These are phyloP conservation scores for Acleris literana DNA, from an alignment of 2,888 invertebrate species.

Conservation along the genomic window DNA sequence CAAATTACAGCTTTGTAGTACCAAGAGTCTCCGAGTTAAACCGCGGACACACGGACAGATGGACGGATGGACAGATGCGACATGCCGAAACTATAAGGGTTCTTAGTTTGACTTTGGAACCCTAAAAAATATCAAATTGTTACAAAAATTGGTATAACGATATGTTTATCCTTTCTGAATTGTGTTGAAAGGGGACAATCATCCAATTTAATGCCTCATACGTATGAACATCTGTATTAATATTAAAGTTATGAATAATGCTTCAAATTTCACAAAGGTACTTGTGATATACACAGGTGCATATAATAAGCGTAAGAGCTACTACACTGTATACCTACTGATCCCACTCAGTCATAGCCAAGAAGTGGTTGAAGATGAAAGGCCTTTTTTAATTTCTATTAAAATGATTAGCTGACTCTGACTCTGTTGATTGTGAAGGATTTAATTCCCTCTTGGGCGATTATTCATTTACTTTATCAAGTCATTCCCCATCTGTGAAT, in stretches of 20 bases:
- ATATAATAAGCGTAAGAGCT: constrained; percentile 29
- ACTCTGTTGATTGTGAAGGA: constrained; percentile 11
- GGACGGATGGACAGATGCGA: too few relatives aligned
- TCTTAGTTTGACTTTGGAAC: too few relatives aligned
- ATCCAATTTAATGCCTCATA: constrained; percentile 3
- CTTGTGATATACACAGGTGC: constrained; percentile 38
- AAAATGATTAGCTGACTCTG: constrained; percentile 5
- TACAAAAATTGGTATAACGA: too few relatives aligned
- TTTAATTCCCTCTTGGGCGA: constrained; percentile 16
- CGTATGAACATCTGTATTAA: constrained; percentile 31
- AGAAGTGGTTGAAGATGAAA: constrained; percentile 6
- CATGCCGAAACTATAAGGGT: too few relatives aligned
- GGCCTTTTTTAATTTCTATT: constrained; percentile 1
- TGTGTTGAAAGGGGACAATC: not conserved
- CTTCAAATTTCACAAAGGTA: constrained; percentile 40
- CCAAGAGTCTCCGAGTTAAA: too few relatives aligned
- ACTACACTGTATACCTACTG: constrained; percentile 11
- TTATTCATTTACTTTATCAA: constrained; percentile 27
- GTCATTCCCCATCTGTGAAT: constrained; percentile 22
- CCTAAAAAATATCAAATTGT: too few relatives aligned
- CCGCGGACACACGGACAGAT: too few relatives aligned
- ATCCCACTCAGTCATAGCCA: constrained; percentile 24
- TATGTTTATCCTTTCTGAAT: too few relatives aligned
- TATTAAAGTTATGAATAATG: constrained; percentile 41
- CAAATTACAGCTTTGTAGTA: too few relatives aligned